Base-by-base conservation (phyloP, 2,113 vertebrate species). In the Lophotis ruficrista region DNA sequence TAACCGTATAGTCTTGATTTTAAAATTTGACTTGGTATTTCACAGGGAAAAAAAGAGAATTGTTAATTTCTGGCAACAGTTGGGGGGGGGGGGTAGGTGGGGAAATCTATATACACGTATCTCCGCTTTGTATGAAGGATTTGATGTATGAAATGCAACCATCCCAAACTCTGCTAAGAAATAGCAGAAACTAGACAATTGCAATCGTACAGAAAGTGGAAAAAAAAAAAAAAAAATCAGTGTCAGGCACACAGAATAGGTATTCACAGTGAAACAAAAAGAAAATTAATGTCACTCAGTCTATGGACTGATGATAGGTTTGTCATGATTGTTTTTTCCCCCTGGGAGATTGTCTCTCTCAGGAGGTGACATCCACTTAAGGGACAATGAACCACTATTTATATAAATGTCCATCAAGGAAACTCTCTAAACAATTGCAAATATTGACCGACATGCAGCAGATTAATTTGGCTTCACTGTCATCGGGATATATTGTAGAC, bases 311-410 rank as follows among this genome's bases (percentile, higher is more conserved):
- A 78, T 96, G 80, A 87, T 72, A 92, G 93, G 93, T 94, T 96
- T 97, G 89, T 84, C 47, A 15, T 50, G 83, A 95, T 95, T 94
- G 86, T 48, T 96, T 91, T 35, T 38, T 43, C n/a, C 58, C 60
- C 54, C 77, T 17, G 33, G 57, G 91, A 96, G 93, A 97, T 95
- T 79, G 83, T 24, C 57, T 94, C 86, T 96, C 77, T 88, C 89
- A 80, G 80, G 72, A 96, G 94, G 86, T 87, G 96, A 94, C 95
- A 96, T 96, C 88, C 94, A 93, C 94, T 97, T 95, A 95, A 93
- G 71, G 82, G 90, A 97, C 94, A 96, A 93, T 82, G 86, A 97
- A 86, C 90, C 71, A 66, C 57, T 96, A 95, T 97, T 96, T 96
- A 96, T 95, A 97, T 86, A 93, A 92, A 90, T 22, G 94, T 96